Conservation (phyloP, 2,888 invertebrate genomes). For the Linnaemya tessellans region DNA sequence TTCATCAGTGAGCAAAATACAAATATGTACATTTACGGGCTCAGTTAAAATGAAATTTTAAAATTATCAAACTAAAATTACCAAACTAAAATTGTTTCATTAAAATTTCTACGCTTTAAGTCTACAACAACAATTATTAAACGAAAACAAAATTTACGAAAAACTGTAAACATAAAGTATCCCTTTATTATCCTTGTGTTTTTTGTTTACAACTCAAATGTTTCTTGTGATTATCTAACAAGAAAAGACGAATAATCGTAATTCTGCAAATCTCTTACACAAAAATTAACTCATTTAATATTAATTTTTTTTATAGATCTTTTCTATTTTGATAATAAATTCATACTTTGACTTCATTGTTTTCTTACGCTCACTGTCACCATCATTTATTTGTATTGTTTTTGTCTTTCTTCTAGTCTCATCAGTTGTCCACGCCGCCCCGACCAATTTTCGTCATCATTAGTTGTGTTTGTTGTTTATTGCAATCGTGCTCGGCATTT, state of each 20-base stretch:
- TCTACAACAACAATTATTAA: too few relatives aligned
- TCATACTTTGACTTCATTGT: not conserved
- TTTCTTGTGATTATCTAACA: not conserved
- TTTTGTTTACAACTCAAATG: not conserved
- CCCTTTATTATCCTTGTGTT: too few relatives aligned
- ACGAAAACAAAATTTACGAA: too few relatives aligned
- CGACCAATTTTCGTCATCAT: constrained; percentile 83
- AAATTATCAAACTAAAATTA: too few relatives aligned
- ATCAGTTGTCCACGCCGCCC: constrained; percentile 73
- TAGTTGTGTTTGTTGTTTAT: constrained; percentile 83
- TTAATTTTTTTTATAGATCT: constrained; percentile 2
- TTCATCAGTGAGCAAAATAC: too few relatives aligned
- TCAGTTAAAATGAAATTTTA: too few relatives aligned
- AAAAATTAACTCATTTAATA: not conserved
- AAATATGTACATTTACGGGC: too few relatives aligned
- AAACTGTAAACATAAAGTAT: too few relatives aligned
- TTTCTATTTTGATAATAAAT: constrained; percentile 1
- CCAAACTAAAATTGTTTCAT: too few relatives aligned
- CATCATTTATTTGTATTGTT: constrained; percentile 4
- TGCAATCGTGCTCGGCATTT: constrained; percentile 83
- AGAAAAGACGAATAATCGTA: too few relatives aligned
- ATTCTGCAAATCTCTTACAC: not conserved
- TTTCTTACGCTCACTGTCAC: constrained; percentile 3
- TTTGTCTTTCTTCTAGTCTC: constrained; percentile 45
- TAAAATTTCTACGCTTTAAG: too few relatives aligned